Evolutionary conservation across 2,888 invertebrate genomes (phyloP).

Genomic region (Cataglyphis livida): DNA sequence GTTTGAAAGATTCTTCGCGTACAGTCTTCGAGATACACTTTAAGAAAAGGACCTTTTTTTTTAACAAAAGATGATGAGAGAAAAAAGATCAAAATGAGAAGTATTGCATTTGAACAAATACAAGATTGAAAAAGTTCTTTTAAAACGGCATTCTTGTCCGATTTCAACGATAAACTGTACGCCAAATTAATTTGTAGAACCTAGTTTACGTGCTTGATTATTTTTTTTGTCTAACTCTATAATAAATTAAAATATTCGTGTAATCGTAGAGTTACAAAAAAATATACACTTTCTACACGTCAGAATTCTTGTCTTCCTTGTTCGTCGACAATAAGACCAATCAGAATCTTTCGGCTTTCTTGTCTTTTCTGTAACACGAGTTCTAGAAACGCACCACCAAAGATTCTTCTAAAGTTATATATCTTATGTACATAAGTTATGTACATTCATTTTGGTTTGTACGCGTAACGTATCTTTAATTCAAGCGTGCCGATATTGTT

Average conservation of each 20-base stretch:
- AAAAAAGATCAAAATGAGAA: slow-evolving; percentile 6
- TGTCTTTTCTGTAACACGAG: slow-evolving; percentile 12
- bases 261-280: slow-evolving; percentile 45
- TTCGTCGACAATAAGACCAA: slow-evolving; percentile 21
- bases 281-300: slow-evolving; percentile 55
- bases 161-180: slow-evolving; percentile 26
- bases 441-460: slow-evolving; percentile 75
- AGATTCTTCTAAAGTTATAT: slow-evolving; percentile 56
- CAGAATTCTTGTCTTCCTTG: slow-evolving; percentile 39
- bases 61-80: slow-evolving; percentile 4
- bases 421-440: not conserved
- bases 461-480: slow-evolving; percentile 43
- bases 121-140: slow-evolving; percentile 56
- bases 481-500: not conserved
- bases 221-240: slow-evolving; percentile 63
- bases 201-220: slow-evolving; percentile 54
- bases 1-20: slow-evolving; percentile 36
- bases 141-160: slow-evolving; percentile 41
- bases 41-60: not conserved
- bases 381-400: slow-evolving; percentile 37
- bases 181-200: slow-evolving; percentile 56
- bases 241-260: slow-evolving; percentile 72
- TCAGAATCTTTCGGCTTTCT: slow-evolving; percentile 10
- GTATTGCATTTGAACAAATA: slow-evolving; percentile 59
- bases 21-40: slow-evolving; percentile 25